Conservation (phyloP, 2,797 vertebrate species). For the Hydrophis major region DNA sequence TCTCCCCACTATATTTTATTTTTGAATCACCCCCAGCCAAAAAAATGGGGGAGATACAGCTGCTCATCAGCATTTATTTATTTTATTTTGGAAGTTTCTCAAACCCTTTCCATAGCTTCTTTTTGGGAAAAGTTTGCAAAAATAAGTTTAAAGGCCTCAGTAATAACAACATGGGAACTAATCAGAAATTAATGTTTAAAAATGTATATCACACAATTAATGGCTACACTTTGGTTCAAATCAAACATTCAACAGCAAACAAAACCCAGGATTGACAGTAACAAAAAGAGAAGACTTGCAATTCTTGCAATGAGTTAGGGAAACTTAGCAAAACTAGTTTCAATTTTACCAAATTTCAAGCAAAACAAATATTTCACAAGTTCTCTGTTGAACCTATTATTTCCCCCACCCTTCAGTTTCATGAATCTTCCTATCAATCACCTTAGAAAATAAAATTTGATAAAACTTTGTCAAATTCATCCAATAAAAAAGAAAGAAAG, state of each 20-base stretch:
- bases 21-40: not conserved
- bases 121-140: not conserved
- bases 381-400: not conserved
- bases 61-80: not conserved
- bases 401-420: not conserved
- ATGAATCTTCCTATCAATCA: not conserved
- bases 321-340: not conserved
- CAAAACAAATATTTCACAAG: not conserved
- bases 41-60: not conserved
- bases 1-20: not conserved
- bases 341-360: not conserved
- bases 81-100: not conserved
- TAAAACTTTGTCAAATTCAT: not conserved
- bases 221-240: not conserved
- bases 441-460: not conserved
- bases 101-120: not conserved
- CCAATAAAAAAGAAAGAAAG: not conserved
- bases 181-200: not conserved
- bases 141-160: not conserved
- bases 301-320: not conserved
- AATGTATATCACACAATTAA: not conserved
- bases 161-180: not conserved
- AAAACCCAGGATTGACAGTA: not conserved
- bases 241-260: not conserved
- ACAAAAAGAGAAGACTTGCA: not conserved